Evolutionary conservation across 2,797 vertebrate species (phyloP), one percentile per base, ranked within the genome.

Genomic region (Nyctibius grandis): DNA sequence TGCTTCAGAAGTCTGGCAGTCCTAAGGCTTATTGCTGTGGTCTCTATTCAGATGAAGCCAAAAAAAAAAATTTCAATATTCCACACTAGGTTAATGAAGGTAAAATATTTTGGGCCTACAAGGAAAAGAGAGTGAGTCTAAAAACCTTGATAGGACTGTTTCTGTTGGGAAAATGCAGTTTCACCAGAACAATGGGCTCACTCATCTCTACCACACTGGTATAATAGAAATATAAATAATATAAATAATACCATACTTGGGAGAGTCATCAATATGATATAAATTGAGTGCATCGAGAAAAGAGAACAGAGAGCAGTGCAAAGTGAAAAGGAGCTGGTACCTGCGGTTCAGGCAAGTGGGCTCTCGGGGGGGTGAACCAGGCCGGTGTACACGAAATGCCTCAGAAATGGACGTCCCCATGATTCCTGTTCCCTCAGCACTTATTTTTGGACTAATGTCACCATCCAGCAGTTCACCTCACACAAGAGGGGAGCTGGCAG

Each of bases 361-460:
- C 22, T 70, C 47, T 53, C 2, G 0, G 25, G 17, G 0, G 0
- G 15, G 28, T 3, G 28, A 63, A 34, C 28, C 23, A 53, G 47
- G 13, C 20, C 0, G 1, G 22, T 0, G 1, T 12, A 54, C 22
- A 31, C 2, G 3, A 42, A 45, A 36, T 12, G 6, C 33, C 47
- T 56, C 57, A 40, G 45, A 57, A 57, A 36, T 15, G 14, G 25
- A 70, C 3, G 0, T 31, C 26, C 11, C 7, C 5, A 7, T 0
- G 2, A 23, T 59, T 59, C 51, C n/a, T 65, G 26, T 36, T 75
- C 42, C n/a, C n/a, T 60, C 68, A 28, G 36, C 40, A n/a, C 4
- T 65, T 42, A 7, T 54, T 83, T 74, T 45, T 26, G 47, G 36
- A n/a, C 11, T 20, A 6, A 40, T 3, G 13, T 20, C 47, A 22